Evolutionary conservation across 2,797 vertebrate genomes (phyloP).

Genomic region (Huso huso): DNA sequence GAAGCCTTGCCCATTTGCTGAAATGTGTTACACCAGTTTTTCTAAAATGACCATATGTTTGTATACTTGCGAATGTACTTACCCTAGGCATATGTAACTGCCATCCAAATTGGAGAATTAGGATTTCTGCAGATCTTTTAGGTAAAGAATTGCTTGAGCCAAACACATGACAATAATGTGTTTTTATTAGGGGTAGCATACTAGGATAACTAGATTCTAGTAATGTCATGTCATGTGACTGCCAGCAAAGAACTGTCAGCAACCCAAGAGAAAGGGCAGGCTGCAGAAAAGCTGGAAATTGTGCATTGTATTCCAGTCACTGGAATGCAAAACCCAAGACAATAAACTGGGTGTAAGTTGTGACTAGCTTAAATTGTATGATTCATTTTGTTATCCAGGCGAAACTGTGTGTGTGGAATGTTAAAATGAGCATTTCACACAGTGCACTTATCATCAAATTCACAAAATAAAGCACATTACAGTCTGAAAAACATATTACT

Average conservation of each 20-base stretch:
- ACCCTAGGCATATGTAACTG: slow-evolving; percentile 4
- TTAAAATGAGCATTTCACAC: slow-evolving; percentile 9
- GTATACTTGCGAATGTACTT: slow-evolving; percentile 16
- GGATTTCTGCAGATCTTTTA: slow-evolving; percentile 24
- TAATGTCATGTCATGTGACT: slow-evolving; percentile 1
- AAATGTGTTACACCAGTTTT: slow-evolving; percentile 13
- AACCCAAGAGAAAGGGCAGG: slow-evolving; percentile 12
- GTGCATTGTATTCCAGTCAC: slow-evolving; percentile 15
- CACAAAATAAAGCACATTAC: slow-evolving; percentile 9
- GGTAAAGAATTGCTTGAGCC: slow-evolving; percentile 7
- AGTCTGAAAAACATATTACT: slow-evolving; percentile 16
- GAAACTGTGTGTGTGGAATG: slow-evolving; percentile 6
- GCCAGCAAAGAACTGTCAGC: slow-evolving; percentile 2
- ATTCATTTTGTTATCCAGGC: slow-evolving; percentile 32
- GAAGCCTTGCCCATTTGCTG: slow-evolving; percentile 16
- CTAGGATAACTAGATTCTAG: slow-evolving; percentile 22
- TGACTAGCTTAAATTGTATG: slow-evolving; percentile 28
- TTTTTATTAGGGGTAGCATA: slow-evolving; percentile 2
- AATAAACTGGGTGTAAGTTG: slow-evolving; percentile 20
- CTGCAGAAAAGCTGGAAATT: slow-evolving; percentile 8
- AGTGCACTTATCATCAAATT: slow-evolving; percentile 9
- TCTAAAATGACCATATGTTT: slow-evolving; percentile 9
- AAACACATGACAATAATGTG: neutral
- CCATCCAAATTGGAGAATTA: slow-evolving; percentile 31
- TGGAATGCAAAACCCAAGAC: slow-evolving; percentile 8